Evolutionary conservation across 2,113 vertebrate genomes (phyloP).

Genomic region (Xenopus laevis): DNA sequence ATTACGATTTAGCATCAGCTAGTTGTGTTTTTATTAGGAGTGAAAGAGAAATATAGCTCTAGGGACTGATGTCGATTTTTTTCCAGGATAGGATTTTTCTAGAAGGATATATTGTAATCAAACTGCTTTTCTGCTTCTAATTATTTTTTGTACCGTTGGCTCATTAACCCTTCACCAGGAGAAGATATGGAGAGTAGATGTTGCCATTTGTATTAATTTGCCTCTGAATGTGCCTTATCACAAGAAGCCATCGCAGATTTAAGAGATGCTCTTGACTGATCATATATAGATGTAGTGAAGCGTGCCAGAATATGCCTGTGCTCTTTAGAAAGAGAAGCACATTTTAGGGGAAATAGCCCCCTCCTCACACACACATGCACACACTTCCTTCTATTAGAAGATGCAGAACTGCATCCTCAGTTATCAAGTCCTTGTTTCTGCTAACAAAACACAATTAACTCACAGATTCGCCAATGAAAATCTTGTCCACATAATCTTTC

Average conservation of each 20-base stretch:
- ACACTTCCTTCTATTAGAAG: slow-evolving; percentile 15
- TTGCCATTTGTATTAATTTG: slow-evolving; percentile 36
- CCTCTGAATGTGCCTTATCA: slow-evolving; percentile 21
- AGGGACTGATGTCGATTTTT: neutral
- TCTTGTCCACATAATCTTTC: neutral
- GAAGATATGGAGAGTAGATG: neutral
- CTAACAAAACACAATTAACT: slow-evolving; percentile 8
- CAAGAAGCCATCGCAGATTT: slow-evolving; percentile 35
- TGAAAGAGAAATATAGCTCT: neutral
- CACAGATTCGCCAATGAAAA: neutral
- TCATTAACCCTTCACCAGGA: slow-evolving; percentile 33
- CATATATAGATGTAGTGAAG: slow-evolving; percentile 36
- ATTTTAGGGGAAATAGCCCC: slow-evolving; percentile 16
- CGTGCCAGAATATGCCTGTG: slow-evolving; percentile 22
- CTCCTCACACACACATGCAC: neutral
- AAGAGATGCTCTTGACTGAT: slow-evolving; percentile 27
- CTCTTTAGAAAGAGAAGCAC: slow-evolving; percentile 40
- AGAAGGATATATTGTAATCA: neutral
- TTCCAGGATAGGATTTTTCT: neutral
- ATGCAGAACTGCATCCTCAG: slow-evolving; percentile 28
- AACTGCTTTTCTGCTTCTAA: slow-evolving; percentile 18
- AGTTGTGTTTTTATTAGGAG: neutral
- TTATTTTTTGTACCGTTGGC: slow-evolving; percentile 29
- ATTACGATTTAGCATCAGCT: neutral
- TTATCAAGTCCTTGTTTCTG: slow-evolving; percentile 2